Percentiles rank a stretch among this genome's conserved stretches.
Evolutionary conservation across 2,113 vertebrate species (phyloP).

Genomic region (Rhinichthys klamathensis): DNA sequence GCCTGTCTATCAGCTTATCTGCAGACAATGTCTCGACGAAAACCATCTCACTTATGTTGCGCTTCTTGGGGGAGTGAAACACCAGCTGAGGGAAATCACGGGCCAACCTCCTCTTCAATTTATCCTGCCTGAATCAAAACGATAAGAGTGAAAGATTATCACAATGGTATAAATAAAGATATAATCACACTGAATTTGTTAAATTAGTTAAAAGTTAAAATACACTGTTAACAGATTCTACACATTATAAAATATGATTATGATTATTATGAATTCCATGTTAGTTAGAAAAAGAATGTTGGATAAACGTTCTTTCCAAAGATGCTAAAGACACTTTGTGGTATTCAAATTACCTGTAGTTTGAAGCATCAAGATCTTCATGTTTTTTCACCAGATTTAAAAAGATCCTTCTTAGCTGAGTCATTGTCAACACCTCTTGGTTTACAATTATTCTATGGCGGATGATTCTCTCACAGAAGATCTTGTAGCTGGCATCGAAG

Average conservation of each 20-base stretch:
- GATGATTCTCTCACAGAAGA: slow-evolving; percentile 7
- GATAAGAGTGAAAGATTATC: not conserved
- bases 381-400: too few species aligned
- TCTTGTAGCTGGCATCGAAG: slow-evolving; percentile 2
- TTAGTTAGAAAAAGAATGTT: not conserved
- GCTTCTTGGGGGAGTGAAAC: slow-evolving; percentile 41
- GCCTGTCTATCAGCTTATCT: slow-evolving; percentile 47
- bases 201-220: not conserved
- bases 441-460: not conserved
- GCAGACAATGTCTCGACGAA: slow-evolving; percentile 50
- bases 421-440: not conserved
- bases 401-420: not conserved
- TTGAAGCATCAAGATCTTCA: not conserved
- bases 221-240: not conserved
- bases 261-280: not conserved
- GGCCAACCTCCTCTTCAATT: not conserved
- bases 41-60: slow-evolving; percentile 44
- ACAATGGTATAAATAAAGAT: not conserved
- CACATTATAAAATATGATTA: not conserved
- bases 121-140: not conserved
- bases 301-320: not conserved
- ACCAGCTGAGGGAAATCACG: slow-evolving; percentile 18
- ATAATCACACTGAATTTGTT: too few species aligned
- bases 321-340: not conserved
- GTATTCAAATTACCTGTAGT: not conserved